phyloP scores from a whole-genome alignment of 2,888 invertebrate species.

The Congeria kusceri region DNA sequence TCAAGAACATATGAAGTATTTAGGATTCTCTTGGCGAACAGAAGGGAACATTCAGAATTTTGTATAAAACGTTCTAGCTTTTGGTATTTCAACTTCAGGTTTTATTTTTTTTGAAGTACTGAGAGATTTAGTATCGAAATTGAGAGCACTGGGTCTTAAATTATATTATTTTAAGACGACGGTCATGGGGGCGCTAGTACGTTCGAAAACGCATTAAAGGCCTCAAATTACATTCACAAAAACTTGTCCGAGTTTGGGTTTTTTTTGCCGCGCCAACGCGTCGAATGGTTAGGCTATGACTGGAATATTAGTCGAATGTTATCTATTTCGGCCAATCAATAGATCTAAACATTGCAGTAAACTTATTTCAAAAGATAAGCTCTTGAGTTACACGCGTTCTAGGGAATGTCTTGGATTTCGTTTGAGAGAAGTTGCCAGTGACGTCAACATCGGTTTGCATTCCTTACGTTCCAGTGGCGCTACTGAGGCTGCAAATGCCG shows the following conservation, averaged over 20 bases:
- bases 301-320: too few species aligned
- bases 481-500: too few species aligned
- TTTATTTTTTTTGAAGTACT: slow-evolving; percentile 55
- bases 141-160: slow-evolving; percentile 33
- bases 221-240: slow-evolving; percentile 18
- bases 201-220: slow-evolving; percentile 9
- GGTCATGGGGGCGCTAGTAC: slow-evolving; percentile 33
- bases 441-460: too few species aligned
- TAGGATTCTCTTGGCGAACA: slow-evolving; percentile 8
- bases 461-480: too few species aligned
- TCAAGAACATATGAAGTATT: slow-evolving; percentile 18
- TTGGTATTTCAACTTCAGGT: slow-evolving; percentile 51
- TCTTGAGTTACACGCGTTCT: too few species aligned
- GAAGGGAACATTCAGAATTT: slow-evolving; percentile 23
- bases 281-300: slow-evolving; percentile 46
- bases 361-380: too few species aligned
- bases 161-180: slow-evolving; percentile 56
- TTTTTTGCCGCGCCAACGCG: slow-evolving; percentile 33
- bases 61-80: slow-evolving; percentile 55
- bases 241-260: slow-evolving; percentile 57
- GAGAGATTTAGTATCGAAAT: slow-evolving; percentile 31
- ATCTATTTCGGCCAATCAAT: too few species aligned
- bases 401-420: too few species aligned
- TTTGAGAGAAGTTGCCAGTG: too few species aligned
- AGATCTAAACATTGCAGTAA: too few species aligned